Base-by-base conservation (phyloP, 2,113 vertebrate genomes). In the Salvelinus namaycush region DNA sequence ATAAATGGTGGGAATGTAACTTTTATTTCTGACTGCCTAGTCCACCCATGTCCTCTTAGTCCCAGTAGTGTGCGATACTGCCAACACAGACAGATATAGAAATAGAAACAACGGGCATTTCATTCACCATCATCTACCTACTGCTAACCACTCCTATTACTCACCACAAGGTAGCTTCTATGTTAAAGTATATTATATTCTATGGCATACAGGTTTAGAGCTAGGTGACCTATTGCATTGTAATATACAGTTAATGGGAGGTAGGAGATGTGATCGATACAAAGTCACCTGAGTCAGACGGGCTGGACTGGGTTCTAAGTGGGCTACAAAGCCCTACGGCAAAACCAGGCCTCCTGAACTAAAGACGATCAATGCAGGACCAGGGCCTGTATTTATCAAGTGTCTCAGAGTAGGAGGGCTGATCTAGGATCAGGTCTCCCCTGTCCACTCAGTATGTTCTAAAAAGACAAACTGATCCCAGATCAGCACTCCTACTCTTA, bases 241-340 rank as follows among this genome's bases (percentile, higher is more conserved):
- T 81, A 26, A 83, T 62, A 67, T 6, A 73, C 18, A 18, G 54
- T 39, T 70, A 81, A 59, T 4, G 44, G 66, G 66, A 2, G 24
- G 59, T 60, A 16, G 68, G 39, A 27, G 14, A 18, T 16, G 34
- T 44, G 78, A 22, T 68, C 49, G 48, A 31, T 59, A 68, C 75
- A 5, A 49, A 76, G 80, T 86, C 83, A 84, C 84, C 82, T 82
- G 85, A 84, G 83, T 79, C 69, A 75, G 80, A 70, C 65, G 11
- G 77, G 18, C 54, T 3, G 11, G 31, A 20, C 7, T 70, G 8
- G 5, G 27, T 1, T 34, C 48, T 1, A 49, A 1, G 18, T 2
- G 68, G 66, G 9, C 29, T 31, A 57, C 65, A 62, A 57, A 27
- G 68, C 18, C 76, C 22, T 39, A 54, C 2, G 60, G 69, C 22